Conservation (phyloP, 2,888 invertebrate species). For the Hermaeophaga mercurialis region DNA sequence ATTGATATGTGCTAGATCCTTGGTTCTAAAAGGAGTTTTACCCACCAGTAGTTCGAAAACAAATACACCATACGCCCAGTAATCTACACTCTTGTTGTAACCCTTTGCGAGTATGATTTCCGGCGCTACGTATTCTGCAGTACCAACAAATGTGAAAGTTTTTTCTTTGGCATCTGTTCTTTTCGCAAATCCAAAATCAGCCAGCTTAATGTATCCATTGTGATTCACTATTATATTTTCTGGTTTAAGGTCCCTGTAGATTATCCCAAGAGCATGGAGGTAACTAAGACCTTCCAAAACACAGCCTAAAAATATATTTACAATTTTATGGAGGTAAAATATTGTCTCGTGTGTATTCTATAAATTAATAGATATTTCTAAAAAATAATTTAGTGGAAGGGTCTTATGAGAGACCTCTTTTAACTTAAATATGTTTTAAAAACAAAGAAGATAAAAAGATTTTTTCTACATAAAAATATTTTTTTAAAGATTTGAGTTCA, state of each 20-base stretch:
- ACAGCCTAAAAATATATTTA: slow-evolving; percentile 65
- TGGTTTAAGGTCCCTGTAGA: slow-evolving; percentile 87
- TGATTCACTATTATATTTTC: slow-evolving; percentile 88
- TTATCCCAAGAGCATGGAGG: slow-evolving; percentile 80
- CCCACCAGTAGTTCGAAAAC: slow-evolving; percentile 85
- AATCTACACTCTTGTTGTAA: slow-evolving; percentile 84
- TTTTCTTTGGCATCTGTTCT: slow-evolving; percentile 71
- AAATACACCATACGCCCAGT: slow-evolving; percentile 89
- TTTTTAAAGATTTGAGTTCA: too few species aligned
- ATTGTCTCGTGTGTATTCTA: too few species aligned
- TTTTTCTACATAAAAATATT: too few species aligned
- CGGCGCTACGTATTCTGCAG: slow-evolving; percentile 86
- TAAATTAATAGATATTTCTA: too few species aligned
- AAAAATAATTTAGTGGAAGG: too few species aligned
- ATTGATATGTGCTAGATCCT: slow-evolving; percentile 83
- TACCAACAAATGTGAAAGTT: slow-evolving; percentile 95
- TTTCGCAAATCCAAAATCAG: slow-evolving; percentile 93
- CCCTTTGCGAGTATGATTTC: slow-evolving; percentile 88
- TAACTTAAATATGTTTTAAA: too few species aligned
- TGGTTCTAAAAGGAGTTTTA: slow-evolving; percentile 75
- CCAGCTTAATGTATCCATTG: slow-evolving; percentile 86
- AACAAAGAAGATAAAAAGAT: too few species aligned
- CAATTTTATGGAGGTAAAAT: too few species aligned
- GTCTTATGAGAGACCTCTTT: too few species aligned
- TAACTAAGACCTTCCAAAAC: slow-evolving; percentile 90